Conservation (phyloP, 1,140 invertebrate species). For the Euwallacea similis region DNA sequence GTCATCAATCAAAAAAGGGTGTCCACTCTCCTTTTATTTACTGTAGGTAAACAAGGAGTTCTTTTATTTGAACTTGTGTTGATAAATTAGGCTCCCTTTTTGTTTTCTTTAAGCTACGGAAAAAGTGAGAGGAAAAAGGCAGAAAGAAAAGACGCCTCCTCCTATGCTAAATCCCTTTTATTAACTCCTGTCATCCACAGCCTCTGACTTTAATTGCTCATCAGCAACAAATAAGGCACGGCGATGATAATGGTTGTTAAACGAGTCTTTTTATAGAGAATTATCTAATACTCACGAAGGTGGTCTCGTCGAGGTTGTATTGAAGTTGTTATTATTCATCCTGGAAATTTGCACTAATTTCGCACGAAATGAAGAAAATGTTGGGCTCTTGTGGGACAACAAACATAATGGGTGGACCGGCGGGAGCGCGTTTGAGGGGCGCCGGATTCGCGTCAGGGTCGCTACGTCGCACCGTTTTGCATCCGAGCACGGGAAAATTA, state of each 20-base stretch:
- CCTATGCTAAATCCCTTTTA: neutral
- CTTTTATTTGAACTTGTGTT: too few relatives aligned
- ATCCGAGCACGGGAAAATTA: conserved; percentile 5
- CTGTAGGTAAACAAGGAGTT: too few relatives aligned
- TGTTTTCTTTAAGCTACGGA: too few relatives aligned
- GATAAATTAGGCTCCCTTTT: too few relatives aligned
- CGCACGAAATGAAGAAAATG: conserved; percentile 10
- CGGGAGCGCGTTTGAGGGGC: neutral
- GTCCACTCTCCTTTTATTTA: too few relatives aligned
- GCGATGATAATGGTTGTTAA: neutral
- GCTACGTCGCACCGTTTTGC: neutral
- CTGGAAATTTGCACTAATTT: conserved; percentile 15
- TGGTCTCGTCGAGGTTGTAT: conserved; percentile 19
- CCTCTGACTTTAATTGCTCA: conserved; percentile 12
- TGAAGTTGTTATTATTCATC: conserved; percentile 26
- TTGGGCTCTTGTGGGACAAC: neutral
- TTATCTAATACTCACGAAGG: conserved; percentile 30
- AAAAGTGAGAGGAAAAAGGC: too few relatives aligned
- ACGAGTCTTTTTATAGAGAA: conserved; percentile 24
- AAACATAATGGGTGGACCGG: neutral
- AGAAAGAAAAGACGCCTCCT: too few relatives aligned
- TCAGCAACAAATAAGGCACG: neutral
- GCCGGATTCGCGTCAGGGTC: neutral
- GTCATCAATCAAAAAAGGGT: too few relatives aligned
- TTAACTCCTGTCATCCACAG: conserved; percentile 13